phyloP scores from a whole-genome alignment of 2,888 invertebrate species.

The Oxycera nigricornis region DNA sequence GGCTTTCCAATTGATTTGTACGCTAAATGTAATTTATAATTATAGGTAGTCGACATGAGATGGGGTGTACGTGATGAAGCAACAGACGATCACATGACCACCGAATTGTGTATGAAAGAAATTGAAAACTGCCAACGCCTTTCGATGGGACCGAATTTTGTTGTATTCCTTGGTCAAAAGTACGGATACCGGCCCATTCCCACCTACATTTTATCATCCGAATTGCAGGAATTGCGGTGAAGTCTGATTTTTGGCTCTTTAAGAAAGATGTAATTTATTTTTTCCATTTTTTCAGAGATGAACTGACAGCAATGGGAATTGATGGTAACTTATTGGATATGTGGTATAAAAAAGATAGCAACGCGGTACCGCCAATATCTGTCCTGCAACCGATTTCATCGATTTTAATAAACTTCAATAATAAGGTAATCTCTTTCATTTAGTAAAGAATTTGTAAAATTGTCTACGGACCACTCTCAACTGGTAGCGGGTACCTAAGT shows the following conservation, averaged over 20 bases:
- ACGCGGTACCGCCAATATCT: constrained; percentile 93
- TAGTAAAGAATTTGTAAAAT: background rate
- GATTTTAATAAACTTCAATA: constrained; percentile 95
- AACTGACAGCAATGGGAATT: constrained; percentile 80
- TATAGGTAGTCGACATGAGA: constrained; percentile 96
- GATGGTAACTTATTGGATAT: constrained; percentile 85
- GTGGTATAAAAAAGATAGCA: constrained; percentile 97
- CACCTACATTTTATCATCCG: constrained; percentile 90
- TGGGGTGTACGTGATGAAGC: constrained; percentile 99
- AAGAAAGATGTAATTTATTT: background rate
- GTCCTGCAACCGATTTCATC: constrained; percentile 97
- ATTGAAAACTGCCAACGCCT: constrained; percentile 96
- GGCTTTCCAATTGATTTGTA: no score
- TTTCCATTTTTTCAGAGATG: constrained; percentile 67
- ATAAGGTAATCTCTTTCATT: constrained; percentile 73
- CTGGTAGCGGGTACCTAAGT: constrained; percentile 83
- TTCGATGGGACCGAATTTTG: constrained; percentile 98
- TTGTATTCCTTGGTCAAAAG: constrained; percentile 96
- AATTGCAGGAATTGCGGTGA: constrained; percentile 77
- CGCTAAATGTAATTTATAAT: background rate
- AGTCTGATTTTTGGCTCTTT: background rate
- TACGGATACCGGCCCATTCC: constrained; percentile 98
- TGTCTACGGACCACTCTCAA: background rate
- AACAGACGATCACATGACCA: constrained; percentile 99
- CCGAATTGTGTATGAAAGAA: constrained; percentile 96